Evolutionary conservation across 1,140 invertebrate genomes (phyloP).

Genomic region (Calosoma granatense): DNA sequence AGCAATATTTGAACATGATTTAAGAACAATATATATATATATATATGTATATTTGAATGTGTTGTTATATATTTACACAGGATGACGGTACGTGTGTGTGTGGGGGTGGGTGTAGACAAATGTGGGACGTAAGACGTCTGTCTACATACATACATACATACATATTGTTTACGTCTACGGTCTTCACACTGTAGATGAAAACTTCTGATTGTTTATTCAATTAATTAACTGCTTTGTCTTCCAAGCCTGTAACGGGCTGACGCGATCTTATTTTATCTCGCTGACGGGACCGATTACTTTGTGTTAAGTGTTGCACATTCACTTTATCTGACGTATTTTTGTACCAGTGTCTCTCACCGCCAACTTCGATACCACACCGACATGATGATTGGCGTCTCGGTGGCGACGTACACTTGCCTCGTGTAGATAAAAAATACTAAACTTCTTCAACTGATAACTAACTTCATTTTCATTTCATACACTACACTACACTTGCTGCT

Average conservation of each 20-base stretch:
- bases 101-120: too few relatives aligned
- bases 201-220: slow-evolving; percentile 4
- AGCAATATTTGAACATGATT: background rate
- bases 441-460: too few relatives aligned
- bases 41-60: background rate
- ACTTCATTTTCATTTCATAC: too few relatives aligned
- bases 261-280: background rate
- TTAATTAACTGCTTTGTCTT: slow-evolving; percentile 8
- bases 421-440: too few relatives aligned
- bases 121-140: background rate
- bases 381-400: background rate
- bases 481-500: too few relatives aligned
- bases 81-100: too few relatives aligned
- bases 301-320: slow-evolving; percentile 8
- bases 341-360: too few relatives aligned
- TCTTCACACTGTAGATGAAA: background rate
- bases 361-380: too few relatives aligned
- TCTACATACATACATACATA: too few relatives aligned
- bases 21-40: background rate
- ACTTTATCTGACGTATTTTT: background rate
- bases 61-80: too few relatives aligned
- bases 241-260: background rate
- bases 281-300: background rate
- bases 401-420: background rate
- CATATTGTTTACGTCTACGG: background rate